phyloP scores from a whole-genome alignment of 1,140 invertebrate species.

The Sminthurinus signatus region DNA sequence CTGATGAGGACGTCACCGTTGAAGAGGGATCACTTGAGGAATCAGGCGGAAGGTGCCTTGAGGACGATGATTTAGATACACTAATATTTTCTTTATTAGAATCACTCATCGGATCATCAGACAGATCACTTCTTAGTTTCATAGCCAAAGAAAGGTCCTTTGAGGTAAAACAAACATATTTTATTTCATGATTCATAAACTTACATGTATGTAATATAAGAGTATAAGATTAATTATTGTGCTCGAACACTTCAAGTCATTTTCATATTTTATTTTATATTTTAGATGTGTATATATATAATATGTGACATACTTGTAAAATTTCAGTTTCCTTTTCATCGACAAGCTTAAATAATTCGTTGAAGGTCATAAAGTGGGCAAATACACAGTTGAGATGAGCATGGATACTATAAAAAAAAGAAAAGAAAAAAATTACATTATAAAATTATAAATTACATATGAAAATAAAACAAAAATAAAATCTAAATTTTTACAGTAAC shows the following conservation, averaged over 20 bases:
- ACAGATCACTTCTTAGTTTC: slow-evolving; percentile 36
- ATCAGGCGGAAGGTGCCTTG: slow-evolving; percentile 18
- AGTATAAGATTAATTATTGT: not conserved
- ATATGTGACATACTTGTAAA: slow-evolving; percentile 60
- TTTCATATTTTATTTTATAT: too few species aligned
- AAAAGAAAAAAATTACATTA: too few species aligned
- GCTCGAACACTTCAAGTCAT: not conserved
- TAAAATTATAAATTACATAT: too few species aligned
- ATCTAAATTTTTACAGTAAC: too few species aligned
- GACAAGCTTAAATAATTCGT: slow-evolving; percentile 78
- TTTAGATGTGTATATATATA: too few species aligned
- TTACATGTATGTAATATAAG: not conserved
- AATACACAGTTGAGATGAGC: slow-evolving; percentile 93
- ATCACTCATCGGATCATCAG: slow-evolving; percentile 40
- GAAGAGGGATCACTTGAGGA: slow-evolving; percentile 17
- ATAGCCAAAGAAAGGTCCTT: slow-evolving; percentile 41
- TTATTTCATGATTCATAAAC: not conserved
- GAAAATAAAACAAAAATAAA: too few species aligned
- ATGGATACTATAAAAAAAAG: slow-evolving; percentile 82
- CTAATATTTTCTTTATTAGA: slow-evolving; percentile 40
- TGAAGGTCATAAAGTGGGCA: slow-evolving; percentile 86
- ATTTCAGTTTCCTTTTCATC: slow-evolving; percentile 94
- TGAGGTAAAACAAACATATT: slow-evolving; percentile 13
- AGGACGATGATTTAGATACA: slow-evolving; percentile 23
- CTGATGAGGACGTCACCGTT: slow-evolving; percentile 15